A percentile compares a stretch with the other conserved stretches of the same genome.
These are phyloP conservation scores for Beaufortia kweichowensis DNA, from an alignment of 2,113 vertebrate species.

Conservation along the genomic window DNA sequence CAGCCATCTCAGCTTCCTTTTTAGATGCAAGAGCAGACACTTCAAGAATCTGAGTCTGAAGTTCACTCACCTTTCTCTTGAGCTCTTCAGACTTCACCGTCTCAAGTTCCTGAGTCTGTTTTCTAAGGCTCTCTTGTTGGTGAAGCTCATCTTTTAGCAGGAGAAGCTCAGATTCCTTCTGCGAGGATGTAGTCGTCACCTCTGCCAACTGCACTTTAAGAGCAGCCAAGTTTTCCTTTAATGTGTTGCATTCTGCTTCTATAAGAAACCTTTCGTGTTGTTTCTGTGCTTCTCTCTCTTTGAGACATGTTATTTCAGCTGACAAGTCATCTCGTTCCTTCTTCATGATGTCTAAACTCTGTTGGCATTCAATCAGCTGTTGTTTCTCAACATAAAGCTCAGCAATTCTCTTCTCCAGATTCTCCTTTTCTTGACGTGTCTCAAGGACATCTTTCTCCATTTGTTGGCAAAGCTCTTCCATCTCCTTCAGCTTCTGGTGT, in stretches of 20 bases:
- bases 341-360: constrained; percentile 2
- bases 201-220: constrained; percentile 36
- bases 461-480: constrained; percentile 37
- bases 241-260: not conserved
- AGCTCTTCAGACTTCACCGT: not conserved
- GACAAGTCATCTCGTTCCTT: constrained; percentile 11
- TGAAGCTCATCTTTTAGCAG: constrained; percentile 47
- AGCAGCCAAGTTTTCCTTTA: constrained; percentile 25
- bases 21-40: constrained; percentile 5
- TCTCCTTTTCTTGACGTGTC: constrained; percentile 29
- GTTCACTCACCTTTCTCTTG: not conserved
- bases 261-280: not conserved
- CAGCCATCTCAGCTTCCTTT: not conserved
- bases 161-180: constrained; percentile 30
- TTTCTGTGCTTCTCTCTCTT: constrained; percentile 4
- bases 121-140: constrained; percentile 26
- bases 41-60: constrained; percentile 15
- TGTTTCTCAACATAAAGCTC: constrained; percentile 47
- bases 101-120: constrained; percentile 7
- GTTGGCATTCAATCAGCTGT: constrained; percentile 41
- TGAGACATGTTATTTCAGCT: constrained; percentile 19
- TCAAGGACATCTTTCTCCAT: constrained; percentile 24
- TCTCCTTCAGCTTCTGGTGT: constrained; percentile 25
- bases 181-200: not conserved
- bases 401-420: constrained; percentile 32